phyloP scores from a whole-genome alignment of 2,888 invertebrate genomes.

The Nomada hirtipes region DNA sequence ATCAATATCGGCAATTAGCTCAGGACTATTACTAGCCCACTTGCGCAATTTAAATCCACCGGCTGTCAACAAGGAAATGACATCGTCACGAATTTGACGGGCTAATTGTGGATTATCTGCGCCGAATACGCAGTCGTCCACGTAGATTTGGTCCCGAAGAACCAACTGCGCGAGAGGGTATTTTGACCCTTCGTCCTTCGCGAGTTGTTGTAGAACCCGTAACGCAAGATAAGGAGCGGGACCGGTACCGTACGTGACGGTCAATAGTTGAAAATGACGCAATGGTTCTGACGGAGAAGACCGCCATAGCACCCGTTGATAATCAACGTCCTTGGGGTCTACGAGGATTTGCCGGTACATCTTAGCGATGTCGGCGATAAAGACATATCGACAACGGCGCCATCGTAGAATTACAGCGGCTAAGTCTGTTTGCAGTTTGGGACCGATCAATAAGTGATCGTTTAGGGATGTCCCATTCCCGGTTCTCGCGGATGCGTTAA shows the following conservation, averaged over 20 bases:
- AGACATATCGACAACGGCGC: conserved; percentile 5
- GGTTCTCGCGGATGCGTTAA: background rate
- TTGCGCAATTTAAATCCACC: background rate
- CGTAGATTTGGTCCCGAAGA: conserved; percentile 3
- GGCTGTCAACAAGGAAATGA: background rate
- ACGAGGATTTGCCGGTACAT: conserved; percentile 11
- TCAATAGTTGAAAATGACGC: background rate
- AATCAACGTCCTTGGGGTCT: conserved; percentile 9
- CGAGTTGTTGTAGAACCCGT: conserved; percentile 4
- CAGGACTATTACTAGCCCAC: background rate
- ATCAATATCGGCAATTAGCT: background rate
- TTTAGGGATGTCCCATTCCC: background rate
- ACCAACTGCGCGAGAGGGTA: background rate
- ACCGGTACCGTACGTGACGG: background rate
- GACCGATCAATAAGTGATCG: background rate
- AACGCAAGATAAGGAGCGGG: conserved; percentile 9
- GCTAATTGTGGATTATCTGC: conserved; percentile 6
- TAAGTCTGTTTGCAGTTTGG: background rate
- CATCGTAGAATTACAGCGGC: conserved; percentile 3
- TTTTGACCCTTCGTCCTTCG: conserved; percentile 1
- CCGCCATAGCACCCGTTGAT: conserved; percentile 2
- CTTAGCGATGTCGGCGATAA: conserved; percentile 8
- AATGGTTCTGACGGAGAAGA: background rate
- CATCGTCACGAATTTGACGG: background rate
- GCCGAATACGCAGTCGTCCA: conserved; percentile 2